phyloP scores from a whole-genome alignment of 2,113 vertebrate genomes.

The Caloenas nicobarica region DNA sequence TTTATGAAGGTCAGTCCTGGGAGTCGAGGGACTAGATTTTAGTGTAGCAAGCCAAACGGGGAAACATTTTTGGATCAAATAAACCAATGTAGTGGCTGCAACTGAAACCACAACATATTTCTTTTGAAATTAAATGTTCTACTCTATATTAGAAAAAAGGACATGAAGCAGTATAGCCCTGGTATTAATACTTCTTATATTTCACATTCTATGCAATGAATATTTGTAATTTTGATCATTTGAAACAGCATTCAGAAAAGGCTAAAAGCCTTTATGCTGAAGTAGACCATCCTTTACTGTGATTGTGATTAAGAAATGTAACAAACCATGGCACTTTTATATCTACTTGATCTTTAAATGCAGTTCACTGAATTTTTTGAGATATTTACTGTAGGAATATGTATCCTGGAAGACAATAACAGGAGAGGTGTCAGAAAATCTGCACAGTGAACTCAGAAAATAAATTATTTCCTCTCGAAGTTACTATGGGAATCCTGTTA shows the following conservation, averaged over 20 bases:
- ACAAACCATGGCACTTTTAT: neutral
- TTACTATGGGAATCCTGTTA: neutral
- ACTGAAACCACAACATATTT: neutral
- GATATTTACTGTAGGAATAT: neutral
- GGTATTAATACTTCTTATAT: neutral
- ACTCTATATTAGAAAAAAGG: neutral
- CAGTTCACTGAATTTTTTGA: neutral
- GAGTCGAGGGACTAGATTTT: neutral
- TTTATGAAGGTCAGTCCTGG: neutral
- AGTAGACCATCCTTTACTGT: neutral
- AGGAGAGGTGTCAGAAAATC: neutral
- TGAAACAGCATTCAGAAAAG: neutral
- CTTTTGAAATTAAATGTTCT: neutral
- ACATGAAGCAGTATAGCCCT: neutral
- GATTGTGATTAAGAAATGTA: neutral
- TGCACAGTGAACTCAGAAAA: neutral
- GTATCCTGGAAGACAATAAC: neutral
- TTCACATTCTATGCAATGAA: neutral
- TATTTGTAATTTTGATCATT: neutral
- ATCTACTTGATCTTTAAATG: neutral
- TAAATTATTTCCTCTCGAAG: neutral
- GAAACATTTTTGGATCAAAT: neutral
- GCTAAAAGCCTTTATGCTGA: neutral
- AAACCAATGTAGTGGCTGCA: neutral
- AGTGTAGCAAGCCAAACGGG: neutral